phyloP scores from a whole-genome alignment of 1,140 invertebrate species.

The Carcinoscorpius rotundicauda region DNA sequence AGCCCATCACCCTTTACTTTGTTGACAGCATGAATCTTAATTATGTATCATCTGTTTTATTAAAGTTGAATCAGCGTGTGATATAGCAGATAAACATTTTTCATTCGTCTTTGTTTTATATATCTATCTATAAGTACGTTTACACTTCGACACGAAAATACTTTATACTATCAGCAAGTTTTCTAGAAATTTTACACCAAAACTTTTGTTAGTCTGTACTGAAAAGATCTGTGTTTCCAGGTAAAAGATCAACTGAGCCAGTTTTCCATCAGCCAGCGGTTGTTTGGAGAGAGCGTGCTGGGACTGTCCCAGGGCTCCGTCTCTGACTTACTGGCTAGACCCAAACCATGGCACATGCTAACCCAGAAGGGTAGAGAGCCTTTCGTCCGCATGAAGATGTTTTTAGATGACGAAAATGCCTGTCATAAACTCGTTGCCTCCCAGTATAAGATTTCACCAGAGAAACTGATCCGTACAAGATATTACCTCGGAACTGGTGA shows the following conservation, averaged over 20 bases:
- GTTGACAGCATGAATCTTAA: no score
- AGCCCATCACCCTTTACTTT: no score
- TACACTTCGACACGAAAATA: no score
- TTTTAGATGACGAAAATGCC: constrained; percentile 91
- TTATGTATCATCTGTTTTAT: background rate
- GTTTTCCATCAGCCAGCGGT: constrained; percentile 94
- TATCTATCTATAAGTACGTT: no score
- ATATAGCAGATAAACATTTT: no score
- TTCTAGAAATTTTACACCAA: background rate
- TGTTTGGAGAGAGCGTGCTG: constrained; percentile 95
- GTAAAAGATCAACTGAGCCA: constrained; percentile 95
- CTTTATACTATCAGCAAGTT: no score
- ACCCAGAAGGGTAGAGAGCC: constrained; percentile 94
- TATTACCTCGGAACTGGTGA: no score
- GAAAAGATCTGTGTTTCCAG: constrained; percentile 29
- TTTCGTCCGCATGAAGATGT: constrained; percentile 97
- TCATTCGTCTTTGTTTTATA: no score
- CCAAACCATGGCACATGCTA: constrained; percentile 95
- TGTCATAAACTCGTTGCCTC: constrained; percentile 91
- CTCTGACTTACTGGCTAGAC: constrained; percentile 82
- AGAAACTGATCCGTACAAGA: constrained; percentile 87
- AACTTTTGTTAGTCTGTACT: background rate
- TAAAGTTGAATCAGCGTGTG: background rate
- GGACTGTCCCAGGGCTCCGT: constrained; percentile 93
- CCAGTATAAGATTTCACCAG: constrained; percentile 94